Evolutionary conservation across 92 coral and sea anemone genomes (phyloP).

Genomic region (Porites lobata): DNA sequence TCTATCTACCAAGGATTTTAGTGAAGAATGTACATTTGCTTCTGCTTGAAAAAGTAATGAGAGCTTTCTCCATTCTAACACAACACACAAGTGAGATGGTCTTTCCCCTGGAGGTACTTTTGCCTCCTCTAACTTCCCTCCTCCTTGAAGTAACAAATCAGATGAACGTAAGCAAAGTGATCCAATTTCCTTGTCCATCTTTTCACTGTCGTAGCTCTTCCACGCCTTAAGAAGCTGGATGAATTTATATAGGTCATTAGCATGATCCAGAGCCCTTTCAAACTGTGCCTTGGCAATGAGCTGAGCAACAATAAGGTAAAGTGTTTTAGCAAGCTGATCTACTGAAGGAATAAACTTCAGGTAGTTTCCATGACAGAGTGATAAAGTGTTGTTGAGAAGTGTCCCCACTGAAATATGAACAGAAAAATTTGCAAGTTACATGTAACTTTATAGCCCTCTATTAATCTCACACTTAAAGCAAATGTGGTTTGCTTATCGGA

Average conservation of each 20-base stretch:
- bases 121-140: conserved; percentile 62
- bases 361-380: conserved; percentile 66
- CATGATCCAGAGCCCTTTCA: conserved; percentile 70
- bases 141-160: conserved; percentile 76
- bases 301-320: conserved; percentile 69
- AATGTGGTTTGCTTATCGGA: no score
- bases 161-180: conserved; percentile 70
- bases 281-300: conserved; percentile 59
- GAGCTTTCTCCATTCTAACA: no score
- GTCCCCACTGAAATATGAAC: conserved; percentile 54
- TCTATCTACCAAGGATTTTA: no score
- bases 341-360: conserved; percentile 65
- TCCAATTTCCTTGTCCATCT: conserved; percentile 54
- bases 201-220: conserved; percentile 58
- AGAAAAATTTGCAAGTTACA: background rate
- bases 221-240: conserved; percentile 59
- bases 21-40: no score
- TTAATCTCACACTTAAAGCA: no score
- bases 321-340: conserved; percentile 79
- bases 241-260: conserved; percentile 68
- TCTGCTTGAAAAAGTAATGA: no score
- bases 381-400: conserved; percentile 64
- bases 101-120: conserved; percentile 7
- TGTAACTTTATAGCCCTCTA: background rate
- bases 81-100: no score